Base-by-base conservation (phyloP, 1,140 invertebrate genomes). In the Zophobas atratus region DNA sequence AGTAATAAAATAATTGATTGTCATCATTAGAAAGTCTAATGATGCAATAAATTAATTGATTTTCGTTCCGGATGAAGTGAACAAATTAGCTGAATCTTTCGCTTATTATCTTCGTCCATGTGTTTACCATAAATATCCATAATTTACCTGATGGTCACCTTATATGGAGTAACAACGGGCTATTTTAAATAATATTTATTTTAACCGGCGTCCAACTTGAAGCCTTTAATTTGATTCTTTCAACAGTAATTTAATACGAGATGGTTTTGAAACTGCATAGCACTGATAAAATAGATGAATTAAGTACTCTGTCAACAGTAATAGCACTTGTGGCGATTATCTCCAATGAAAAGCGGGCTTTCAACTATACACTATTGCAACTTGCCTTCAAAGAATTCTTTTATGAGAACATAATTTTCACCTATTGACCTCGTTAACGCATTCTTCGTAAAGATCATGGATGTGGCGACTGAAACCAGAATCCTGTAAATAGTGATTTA, bases 1-100 rank as follows among this genome's bases (percentile, higher is more conserved):
- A 38, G 55, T 73, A 73, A 73, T 73, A 73, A 73, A 43, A 73
- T 73, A 73, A 73, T 73, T 73, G 71, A 73, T 73, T 73, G 71
- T 73, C 71, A 43, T 73, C 71, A 73, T 73, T 73, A 73, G 71
- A 73, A 73, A 73, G 38, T 53, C 49, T 73, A 73, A 73, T 73
- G 71, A 36, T 73, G 71, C 56, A 73, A 73, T 73, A 73, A 73
- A 73, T 73, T 73, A 73, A 73, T 73, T 55, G 71, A 53, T 53
- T 73, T 73, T 73, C 55, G 39, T 55, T 55, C 71, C 49, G 60
- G 60, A 67, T 43, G 60, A 67, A 67, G 60, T 67, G 60, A 67
- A 67, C 60, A 67, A 67, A 67, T 67, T 67, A 67, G 60, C 39
- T 67, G 60, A 67, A 67, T 67, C 60, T 67, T 67, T 67, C 39